Evolutionary conservation across 30 jellyfish, hydroid and myxozoan genomes (phyloP), one percentile per base, ranked within the genome.

Genomic region (Mastigias papua): DNA sequence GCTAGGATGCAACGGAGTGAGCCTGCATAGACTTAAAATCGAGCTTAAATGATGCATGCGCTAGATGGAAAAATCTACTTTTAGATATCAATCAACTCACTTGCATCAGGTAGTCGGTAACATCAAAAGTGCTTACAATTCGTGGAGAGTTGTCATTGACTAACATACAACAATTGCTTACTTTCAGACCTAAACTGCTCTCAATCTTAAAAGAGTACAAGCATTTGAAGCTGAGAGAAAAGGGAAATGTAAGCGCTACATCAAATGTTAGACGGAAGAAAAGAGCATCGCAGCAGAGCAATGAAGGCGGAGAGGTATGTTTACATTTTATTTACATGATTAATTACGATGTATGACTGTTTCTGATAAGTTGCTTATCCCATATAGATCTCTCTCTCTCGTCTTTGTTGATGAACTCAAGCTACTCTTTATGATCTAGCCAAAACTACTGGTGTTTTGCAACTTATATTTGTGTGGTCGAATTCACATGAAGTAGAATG

Each of bases 131-230:
- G 54, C 54, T 42, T 42, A 15, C 13, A 4, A 3, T 42, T 42
- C 54, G 13, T 42, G 0, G 7, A 42, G 69, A 57, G 69, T 57
- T 57, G 0, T 57, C 23, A 57, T 5, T 76, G 9, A 35, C 48
- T 76, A 28, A n/a, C 3, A n/a, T 28, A 0, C 57, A 27, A 34
- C 30, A 19, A 16, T 54, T 57, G 15, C 21, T 54, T 54, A 5
- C 20, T 19, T 6, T 54, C 65, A 74, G 93, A 76, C 93, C 93
- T 30, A 84, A 49, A 32, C 85, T 82, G 48, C 34, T 82, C 25
- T 31, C 25, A 32, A 34, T 68, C 34, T 46, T 82, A 34, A 49
- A 82, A 21, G 85, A 82, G 65, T 74, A 82, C 81, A 80, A 34
- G 26, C 67, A 28, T 19, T 25, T 48, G 19, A 80, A 64, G 67